Evolutionary conservation across 2,888 invertebrate genomes (phyloP).

Genomic region (Thecophora atra): DNA sequence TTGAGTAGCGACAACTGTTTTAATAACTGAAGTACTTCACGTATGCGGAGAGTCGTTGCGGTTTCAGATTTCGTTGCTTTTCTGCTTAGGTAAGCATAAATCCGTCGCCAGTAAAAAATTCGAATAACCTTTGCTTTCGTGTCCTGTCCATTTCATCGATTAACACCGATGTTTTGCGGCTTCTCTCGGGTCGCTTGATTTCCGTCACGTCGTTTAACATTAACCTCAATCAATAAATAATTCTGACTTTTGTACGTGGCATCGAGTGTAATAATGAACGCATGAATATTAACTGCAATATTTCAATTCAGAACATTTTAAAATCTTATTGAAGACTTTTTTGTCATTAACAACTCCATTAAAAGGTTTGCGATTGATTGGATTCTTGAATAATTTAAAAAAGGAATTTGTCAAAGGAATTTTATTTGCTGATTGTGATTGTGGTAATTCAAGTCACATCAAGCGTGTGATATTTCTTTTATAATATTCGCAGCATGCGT

Average conservation of each 20-base stretch:
- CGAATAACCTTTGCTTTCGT: constrained; percentile 29
- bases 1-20: constrained; percentile 1
- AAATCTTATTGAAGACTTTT: not conserved
- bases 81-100: constrained; percentile 58
- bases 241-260: not conserved
- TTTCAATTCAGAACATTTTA: not conserved
- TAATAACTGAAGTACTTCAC: not conserved
- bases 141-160: constrained; percentile 10
- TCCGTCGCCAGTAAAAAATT: constrained; percentile 53
- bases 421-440: too few species aligned
- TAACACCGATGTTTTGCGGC: constrained; percentile 22
- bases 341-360: too few species aligned
- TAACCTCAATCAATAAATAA: not conserved
- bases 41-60: constrained; percentile 3
- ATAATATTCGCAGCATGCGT: too few species aligned
- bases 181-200: not conserved
- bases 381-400: too few species aligned
- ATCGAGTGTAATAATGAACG: not conserved
- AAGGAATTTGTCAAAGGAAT: too few species aligned
- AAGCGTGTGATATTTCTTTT: too few species aligned
- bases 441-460: too few species aligned
- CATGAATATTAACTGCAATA: not conserved
- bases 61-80: constrained; percentile 45
- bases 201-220: not conserved
- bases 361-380: too few species aligned